phyloP scores from a whole-genome alignment of 1,140 invertebrate genomes.

The Leptinotarsa texana region DNA sequence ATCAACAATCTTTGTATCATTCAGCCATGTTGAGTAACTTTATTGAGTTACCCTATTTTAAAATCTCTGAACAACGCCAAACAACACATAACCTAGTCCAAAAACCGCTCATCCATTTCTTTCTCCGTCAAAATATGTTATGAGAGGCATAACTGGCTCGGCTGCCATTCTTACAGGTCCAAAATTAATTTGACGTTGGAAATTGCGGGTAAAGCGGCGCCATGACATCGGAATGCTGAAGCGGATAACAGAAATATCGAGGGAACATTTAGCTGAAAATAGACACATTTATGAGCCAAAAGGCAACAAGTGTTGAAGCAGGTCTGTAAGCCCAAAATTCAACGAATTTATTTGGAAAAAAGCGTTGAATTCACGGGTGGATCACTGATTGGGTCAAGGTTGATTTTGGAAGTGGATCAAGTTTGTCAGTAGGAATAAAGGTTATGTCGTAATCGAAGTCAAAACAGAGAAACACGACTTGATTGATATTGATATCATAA shows the following conservation, averaged over 20 bases:
- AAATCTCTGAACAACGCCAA: too few relatives aligned
- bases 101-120: too few relatives aligned
- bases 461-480: too few relatives aligned
- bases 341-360: background rate
- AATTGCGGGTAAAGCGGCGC: conserved; percentile 1
- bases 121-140: too few relatives aligned
- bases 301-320: background rate
- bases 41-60: too few relatives aligned
- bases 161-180: background rate
- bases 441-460: too few relatives aligned
- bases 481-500: too few relatives aligned
- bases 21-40: too few relatives aligned
- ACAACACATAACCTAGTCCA: too few relatives aligned
- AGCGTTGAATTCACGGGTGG: background rate
- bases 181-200: background rate
- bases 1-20: too few relatives aligned
- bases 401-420: too few relatives aligned
- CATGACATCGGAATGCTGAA: conserved; percentile 5
- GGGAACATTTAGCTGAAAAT: background rate
- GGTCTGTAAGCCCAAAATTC: background rate
- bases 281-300: background rate
- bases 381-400: background rate
- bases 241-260: conserved; percentile 5
- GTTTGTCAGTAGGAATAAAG: too few relatives aligned
- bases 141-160: background rate